Evolutionary conservation across 2,113 vertebrate species (phyloP).

Genomic region (Calonectris borealis): DNA sequence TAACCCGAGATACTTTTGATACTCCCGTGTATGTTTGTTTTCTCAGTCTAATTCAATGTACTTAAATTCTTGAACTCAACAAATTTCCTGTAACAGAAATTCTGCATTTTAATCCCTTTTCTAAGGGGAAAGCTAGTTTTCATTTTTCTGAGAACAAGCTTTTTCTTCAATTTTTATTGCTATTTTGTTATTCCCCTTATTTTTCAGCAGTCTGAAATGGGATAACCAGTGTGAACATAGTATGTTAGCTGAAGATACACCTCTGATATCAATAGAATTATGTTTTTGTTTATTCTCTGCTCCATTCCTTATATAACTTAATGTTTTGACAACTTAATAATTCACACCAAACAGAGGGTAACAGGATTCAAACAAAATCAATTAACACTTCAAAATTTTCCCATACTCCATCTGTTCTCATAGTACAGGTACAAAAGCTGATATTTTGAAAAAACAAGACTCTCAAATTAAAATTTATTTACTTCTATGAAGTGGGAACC

Average conservation of each 20-base stretch:
- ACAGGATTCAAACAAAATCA: slow-evolving; percentile 55
- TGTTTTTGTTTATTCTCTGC: slow-evolving; percentile 10
- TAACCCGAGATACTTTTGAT: neutral
- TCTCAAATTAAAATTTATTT: slow-evolving; percentile 42
- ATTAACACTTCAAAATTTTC: slow-evolving; percentile 55
- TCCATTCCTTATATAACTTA: slow-evolving; percentile 3
- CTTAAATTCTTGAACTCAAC: neutral
- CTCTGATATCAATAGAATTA: neutral
- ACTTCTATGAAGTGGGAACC: neutral
- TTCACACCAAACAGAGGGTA: slow-evolving; percentile 43
- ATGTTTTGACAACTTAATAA: slow-evolving; percentile 22
- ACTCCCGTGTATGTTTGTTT: neutral
- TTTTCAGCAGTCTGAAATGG: neutral
- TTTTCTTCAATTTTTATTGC: neutral
- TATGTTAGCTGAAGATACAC: neutral
- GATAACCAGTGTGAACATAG: neutral
- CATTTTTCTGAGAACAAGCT: neutral
- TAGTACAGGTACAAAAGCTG: neutral
- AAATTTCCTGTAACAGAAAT: neutral
- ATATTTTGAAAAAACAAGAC: neutral
- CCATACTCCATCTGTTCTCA: slow-evolving; percentile 29
- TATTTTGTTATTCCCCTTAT: neutral
- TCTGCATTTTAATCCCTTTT: neutral
- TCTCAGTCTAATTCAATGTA: neutral
- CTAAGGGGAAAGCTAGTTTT: neutral